Evolutionary conservation across 2,888 invertebrate genomes (phyloP).

Genomic region (Pammene aurita): DNA sequence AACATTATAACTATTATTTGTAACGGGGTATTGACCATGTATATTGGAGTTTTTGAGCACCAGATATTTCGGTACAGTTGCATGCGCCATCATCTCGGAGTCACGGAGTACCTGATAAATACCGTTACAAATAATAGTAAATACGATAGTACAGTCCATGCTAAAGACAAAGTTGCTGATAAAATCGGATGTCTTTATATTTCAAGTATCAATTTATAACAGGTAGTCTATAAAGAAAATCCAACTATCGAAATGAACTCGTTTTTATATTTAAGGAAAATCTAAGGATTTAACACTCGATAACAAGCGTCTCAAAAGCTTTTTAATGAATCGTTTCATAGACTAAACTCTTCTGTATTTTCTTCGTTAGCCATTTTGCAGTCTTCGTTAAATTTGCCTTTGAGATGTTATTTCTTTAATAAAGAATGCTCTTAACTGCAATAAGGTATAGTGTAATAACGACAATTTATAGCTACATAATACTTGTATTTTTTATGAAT

Average conservation of each 20-base stretch:
- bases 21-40: too few species aligned
- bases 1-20: too few species aligned
- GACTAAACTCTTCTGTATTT: conserved; percentile 52
- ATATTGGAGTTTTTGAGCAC: too few species aligned
- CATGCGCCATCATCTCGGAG: too few species aligned
- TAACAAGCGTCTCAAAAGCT: conserved; percentile 57
- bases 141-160: too few species aligned
- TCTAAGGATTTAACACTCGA: conserved; percentile 50
- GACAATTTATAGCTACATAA: conserved; percentile 2
- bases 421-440: conserved; percentile 4
- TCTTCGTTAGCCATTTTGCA: conserved; percentile 49
- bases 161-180: too few species aligned
- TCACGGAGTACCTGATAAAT: too few species aligned
- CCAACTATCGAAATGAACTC: conserved; percentile 17
- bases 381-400: conserved; percentile 51
- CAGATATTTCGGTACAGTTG: too few species aligned
- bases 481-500: background rate
- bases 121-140: too few species aligned
- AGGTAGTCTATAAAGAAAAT: conserved; percentile 4
- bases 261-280: conserved; percentile 32
- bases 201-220: too few species aligned
- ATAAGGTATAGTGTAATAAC: conserved; percentile 1
- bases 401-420: conserved; percentile 39
- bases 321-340: conserved; percentile 60
- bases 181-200: too few species aligned